Evolutionary conservation across 2,797 vertebrate genomes (phyloP).

Genomic region (Sphaeramia orbicularis): DNA sequence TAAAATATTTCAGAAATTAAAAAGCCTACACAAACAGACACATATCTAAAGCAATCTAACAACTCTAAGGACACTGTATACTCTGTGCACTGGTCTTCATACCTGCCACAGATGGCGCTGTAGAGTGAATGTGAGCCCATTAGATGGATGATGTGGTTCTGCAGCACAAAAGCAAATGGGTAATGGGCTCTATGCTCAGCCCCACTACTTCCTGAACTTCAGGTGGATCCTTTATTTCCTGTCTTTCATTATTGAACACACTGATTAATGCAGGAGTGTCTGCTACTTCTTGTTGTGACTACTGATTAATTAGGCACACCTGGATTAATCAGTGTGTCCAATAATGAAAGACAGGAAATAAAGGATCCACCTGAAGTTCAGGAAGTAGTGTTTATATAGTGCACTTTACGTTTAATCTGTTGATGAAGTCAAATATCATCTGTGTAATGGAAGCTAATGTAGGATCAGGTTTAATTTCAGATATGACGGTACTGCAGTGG

Average conservation of each 20-base stretch:
- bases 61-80: constrained; percentile 17
- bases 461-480: not conserved
- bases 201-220: no score
- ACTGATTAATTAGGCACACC: no score
- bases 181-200: no score
- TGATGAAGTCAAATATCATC: constrained; percentile 7
- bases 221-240: no score
- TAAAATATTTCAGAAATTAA: constrained; percentile 9
- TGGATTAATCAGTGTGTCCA: no score
- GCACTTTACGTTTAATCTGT: constrained; percentile 1
- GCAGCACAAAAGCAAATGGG: constrained; percentile 26
- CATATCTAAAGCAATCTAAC: constrained; percentile 47
- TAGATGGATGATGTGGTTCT: constrained; percentile 1
- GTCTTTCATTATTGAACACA: no score
- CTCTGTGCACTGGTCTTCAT: constrained; percentile 37
- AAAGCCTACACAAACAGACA: constrained; percentile 16
- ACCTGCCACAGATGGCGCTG: constrained; percentile 13
- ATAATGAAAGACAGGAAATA: no score
- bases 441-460: not conserved
- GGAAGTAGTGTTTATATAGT: constrained; percentile 30
- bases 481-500: not conserved
- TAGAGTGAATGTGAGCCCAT: not conserved
- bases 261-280: no score
- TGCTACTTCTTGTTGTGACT: no score
- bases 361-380: no score